Conservation (phyloP, 2,113 vertebrate species). For the Laticauda laticaudata region DNA sequence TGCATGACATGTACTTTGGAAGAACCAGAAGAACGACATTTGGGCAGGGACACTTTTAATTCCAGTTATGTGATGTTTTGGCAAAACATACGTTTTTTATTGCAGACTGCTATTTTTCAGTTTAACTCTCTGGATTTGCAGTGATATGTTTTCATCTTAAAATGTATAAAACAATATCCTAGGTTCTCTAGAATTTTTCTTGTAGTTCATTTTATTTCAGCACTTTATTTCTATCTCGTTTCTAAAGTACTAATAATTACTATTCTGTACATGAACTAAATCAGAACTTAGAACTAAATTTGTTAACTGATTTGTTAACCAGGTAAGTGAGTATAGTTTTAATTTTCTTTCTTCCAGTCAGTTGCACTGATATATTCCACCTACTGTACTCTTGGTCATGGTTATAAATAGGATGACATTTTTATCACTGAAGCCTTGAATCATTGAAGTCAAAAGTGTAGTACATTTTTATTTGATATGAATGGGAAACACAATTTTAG, state of each 20-base stretch:
- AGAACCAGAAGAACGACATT: neutral
- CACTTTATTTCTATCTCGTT: neutral
- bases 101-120: neutral
- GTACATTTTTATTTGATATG: neutral
- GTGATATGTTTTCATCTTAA: accelerated
- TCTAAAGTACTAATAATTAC: neutral
- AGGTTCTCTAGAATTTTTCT: neutral
- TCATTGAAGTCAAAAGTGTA: neutral
- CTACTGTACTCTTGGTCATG: neutral
- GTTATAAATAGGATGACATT: neutral
- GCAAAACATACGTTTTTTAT: neutral
- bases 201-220: neutral
- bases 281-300: neutral
- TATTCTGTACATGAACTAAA: neutral
- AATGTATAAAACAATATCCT: neutral
- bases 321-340: neutral
- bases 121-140: accelerated
- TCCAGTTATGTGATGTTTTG: neutral
- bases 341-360: neutral
- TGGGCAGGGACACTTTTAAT: neutral
- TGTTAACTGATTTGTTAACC: neutral
- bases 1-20: neutral
- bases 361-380: neutral
- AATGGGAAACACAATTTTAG: neutral
- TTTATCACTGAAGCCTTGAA: neutral